phyloP scores from a whole-genome alignment of 2,113 vertebrate species.

The Oncorhynchus mykiss region DNA sequence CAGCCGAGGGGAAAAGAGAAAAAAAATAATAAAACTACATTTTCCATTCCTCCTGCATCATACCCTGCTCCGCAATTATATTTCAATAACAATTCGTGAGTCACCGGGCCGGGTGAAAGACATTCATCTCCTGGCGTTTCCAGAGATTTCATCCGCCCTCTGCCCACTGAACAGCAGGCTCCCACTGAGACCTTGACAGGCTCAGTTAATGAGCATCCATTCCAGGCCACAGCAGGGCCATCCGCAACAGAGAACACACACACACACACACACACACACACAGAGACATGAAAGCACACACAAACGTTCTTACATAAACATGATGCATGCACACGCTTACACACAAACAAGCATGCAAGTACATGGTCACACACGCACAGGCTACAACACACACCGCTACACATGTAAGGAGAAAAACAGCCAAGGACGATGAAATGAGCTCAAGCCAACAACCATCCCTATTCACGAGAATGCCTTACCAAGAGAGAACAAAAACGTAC shows the following conservation, averaged over 20 bases:
- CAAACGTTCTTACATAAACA: background rate
- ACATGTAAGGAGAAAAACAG: too few species aligned
- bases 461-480: too few species aligned
- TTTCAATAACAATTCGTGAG: slow-evolving; percentile 38
- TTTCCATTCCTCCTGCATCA: background rate
- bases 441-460: too few species aligned
- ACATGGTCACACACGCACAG: too few species aligned
- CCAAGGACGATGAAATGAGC: too few species aligned
- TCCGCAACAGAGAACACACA: background rate
- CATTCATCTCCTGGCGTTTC: background rate
- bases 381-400: too few species aligned
- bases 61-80: slow-evolving; percentile 34
- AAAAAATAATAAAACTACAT: too few species aligned
- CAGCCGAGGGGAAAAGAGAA: too few species aligned
- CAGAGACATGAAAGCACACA: background rate
- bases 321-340: background rate
- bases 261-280: background rate
- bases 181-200: background rate
- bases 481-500: too few species aligned
- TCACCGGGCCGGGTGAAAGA: slow-evolving; percentile 24
- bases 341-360: background rate
- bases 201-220: background rate
- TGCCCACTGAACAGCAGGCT: slow-evolving; percentile 43
- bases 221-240: slow-evolving; percentile 12
- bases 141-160: slow-evolving; percentile 42